Base-by-base conservation (phyloP, 2,888 invertebrate species). In the Acheta domesticus region DNA sequence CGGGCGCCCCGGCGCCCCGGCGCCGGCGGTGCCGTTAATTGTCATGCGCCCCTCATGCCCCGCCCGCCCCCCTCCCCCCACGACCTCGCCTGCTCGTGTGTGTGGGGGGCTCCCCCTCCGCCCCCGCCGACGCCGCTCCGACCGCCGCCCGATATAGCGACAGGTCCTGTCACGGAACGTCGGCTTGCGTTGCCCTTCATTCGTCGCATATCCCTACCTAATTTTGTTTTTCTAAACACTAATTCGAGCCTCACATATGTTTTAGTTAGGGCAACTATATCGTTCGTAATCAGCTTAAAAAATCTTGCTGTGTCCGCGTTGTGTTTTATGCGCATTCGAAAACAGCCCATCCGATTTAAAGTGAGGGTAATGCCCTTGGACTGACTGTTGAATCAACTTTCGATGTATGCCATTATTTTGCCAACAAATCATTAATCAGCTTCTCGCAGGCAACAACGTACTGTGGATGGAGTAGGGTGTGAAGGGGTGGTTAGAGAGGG, bases 351-450 rank as follows among this genome's bases (percentile, higher is more conserved):
- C 62, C 62, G 62, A 62, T n/a, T 62, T 62, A 62, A 62, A 62
- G 14, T 62, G 62, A 62, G 62, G 16, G 62, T 62, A 62, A 62
- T 62, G 62, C 62, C 62, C 62, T n/a, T 62, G 14, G 62, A 62
- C 62, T 62, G 62, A 62, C 62, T 62, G 62, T 62, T 62, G 62
- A 62, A 62, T 62, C 62, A 62, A 62, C 62, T 62, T 62, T 62
- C 62, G 16, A 62, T 62, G 62, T 62, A n/a, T n/a, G 62, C 62
- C 62, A 62, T 62, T 62, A 62, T 62, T 62, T 62, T 62, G 62
- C 62, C 62, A 62, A 62, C 62, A 62, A 62, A 62, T 62, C 62
- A 62, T 62, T 62, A 62, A 62, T 62, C 62, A 62, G 62, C 62
- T 62, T 62, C 62, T 62, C 62, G 14, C n/a, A 62, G 62, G 62